Evolutionary conservation across 2,113 vertebrate genomes (phyloP).

Genomic region (Cryptotis parvus): DNA sequence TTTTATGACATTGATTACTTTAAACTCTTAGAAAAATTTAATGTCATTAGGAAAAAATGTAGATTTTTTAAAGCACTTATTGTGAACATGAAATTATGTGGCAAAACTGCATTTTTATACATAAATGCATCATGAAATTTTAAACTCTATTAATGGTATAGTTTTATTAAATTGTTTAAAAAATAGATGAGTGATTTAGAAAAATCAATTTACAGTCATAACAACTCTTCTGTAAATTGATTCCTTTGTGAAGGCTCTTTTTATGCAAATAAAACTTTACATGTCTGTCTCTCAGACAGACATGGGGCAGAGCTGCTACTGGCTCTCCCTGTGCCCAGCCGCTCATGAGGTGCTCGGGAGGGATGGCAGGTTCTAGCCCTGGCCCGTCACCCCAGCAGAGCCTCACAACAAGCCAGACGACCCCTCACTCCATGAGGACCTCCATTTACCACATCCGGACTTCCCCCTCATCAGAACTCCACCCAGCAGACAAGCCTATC

Average conservation of each 20-base stretch:
- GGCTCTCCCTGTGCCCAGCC: too few relatives aligned
- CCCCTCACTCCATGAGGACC: too few relatives aligned
- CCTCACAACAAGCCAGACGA: too few relatives aligned
- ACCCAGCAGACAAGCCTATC: too few relatives aligned
- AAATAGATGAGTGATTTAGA: not conserved
- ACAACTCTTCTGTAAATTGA: not conserved
- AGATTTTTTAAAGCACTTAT: constrained; percentile 43
- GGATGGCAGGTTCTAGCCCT: too few relatives aligned
- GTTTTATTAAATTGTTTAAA: constrained; percentile 24
- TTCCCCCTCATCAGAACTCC: too few relatives aligned
- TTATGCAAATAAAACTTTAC: constrained; percentile 32
- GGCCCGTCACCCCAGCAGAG: too few relatives aligned
- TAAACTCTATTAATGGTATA: not conserved
- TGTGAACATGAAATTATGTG: not conserved
- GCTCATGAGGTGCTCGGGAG: too few relatives aligned
- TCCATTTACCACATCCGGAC: too few relatives aligned
- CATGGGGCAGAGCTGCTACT: too few relatives aligned
- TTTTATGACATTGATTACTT: constrained; percentile 10
- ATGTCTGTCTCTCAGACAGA: too few relatives aligned
- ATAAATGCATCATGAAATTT: constrained; percentile 41
- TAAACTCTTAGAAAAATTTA: not conserved
- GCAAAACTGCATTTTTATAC: not conserved
- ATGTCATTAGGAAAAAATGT: not conserved
- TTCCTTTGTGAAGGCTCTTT: not conserved
- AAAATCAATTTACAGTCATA: constrained; percentile 2